phyloP scores from a whole-genome alignment of 2,797 vertebrate species.

The Clarias pachynema region DNA sequence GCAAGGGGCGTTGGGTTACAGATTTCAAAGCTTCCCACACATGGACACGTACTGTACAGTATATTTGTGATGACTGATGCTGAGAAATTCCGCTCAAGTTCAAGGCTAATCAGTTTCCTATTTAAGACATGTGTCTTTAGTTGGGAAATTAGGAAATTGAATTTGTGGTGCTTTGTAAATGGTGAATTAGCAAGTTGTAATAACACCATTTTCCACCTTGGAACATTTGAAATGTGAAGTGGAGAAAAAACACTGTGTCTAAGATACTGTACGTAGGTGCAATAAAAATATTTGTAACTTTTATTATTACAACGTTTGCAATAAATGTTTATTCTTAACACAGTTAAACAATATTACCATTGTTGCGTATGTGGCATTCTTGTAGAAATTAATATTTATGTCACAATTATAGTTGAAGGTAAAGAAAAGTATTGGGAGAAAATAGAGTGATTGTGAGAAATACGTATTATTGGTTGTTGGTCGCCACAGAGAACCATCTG shows the following conservation, averaged over 20 bases:
- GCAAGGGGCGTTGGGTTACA: conserved; percentile 6
- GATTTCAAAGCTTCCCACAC: background rate
- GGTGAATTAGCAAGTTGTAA: background rate
- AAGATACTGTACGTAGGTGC: too few species aligned
- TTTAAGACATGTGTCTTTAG: conserved; percentile 25
- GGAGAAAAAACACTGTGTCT: background rate
- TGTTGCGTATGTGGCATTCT: too few species aligned
- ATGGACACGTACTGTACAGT: background rate
- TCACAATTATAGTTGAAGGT: too few species aligned
- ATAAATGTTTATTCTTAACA: too few species aligned
- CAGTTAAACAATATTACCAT: too few species aligned
- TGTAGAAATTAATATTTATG: too few species aligned
- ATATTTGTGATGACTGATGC: conserved; percentile 2
- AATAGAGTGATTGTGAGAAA: too few species aligned
- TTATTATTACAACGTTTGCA: too few species aligned
- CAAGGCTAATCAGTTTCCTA: conserved; percentile 20
- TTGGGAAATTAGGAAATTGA: conserved; percentile 30
- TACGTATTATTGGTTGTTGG: too few species aligned
- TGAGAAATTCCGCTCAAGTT: conserved; percentile 21
- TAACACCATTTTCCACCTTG: background rate
- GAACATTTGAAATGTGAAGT: background rate
- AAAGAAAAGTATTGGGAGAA: too few species aligned
- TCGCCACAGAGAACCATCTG: too few species aligned
- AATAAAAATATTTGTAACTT: too few species aligned
- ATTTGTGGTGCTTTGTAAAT: background rate